A percentile compares a stretch with the other conserved stretches of the same genome.
Evolutionary conservation across 2,113 vertebrate genomes (phyloP).

Genomic region (Triplophysa rosa): DNA sequence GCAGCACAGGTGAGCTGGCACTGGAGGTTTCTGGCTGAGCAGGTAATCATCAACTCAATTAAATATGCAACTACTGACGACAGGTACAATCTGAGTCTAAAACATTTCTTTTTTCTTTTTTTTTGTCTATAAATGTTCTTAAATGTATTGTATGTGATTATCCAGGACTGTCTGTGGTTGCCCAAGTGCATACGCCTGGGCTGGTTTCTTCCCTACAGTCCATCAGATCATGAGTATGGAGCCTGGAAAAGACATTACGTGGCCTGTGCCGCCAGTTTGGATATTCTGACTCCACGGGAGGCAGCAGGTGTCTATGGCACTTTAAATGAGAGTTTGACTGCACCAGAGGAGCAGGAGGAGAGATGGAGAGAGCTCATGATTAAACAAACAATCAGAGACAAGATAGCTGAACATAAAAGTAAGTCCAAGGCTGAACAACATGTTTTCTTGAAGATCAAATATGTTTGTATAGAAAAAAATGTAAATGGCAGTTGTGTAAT

Average conservation of each 20-base stretch:
- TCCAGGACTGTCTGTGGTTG: slow-evolving; percentile 79
- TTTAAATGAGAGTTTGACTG: slow-evolving; percentile 62
- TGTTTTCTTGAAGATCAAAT: too few species aligned
- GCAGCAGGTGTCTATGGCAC: slow-evolving; percentile 70
- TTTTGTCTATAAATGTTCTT: not conserved
- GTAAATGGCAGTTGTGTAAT: not conserved
- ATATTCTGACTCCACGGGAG: slow-evolving; percentile 72
- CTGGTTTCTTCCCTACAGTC: slow-evolving; percentile 80
- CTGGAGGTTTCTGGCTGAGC: slow-evolving; percentile 86
- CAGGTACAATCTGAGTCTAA: too few species aligned
- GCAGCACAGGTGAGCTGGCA: slow-evolving; percentile 84
- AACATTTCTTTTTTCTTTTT: too few species aligned
- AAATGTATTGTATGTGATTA: not conserved
- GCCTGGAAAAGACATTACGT: slow-evolving; percentile 80
- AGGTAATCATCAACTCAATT: slow-evolving; percentile 67
- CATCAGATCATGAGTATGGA: slow-evolving; percentile 70
- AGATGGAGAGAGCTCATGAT: slow-evolving; percentile 69
- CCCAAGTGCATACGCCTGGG: slow-evolving; percentile 74
- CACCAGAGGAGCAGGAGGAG: slow-evolving; percentile 69
- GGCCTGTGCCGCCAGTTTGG: slow-evolving; percentile 70
- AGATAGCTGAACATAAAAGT: slow-evolving; percentile 74
- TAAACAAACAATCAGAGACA: slow-evolving; percentile 71
- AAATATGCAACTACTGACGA: not conserved
- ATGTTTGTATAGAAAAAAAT: too few species aligned
- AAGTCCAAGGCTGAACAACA: slow-evolving; percentile 49